Evolutionary conservation across 2,888 invertebrate species (phyloP), one percentile per base, ranked within the genome.

Genomic region (Alloplasta piceator): DNA sequence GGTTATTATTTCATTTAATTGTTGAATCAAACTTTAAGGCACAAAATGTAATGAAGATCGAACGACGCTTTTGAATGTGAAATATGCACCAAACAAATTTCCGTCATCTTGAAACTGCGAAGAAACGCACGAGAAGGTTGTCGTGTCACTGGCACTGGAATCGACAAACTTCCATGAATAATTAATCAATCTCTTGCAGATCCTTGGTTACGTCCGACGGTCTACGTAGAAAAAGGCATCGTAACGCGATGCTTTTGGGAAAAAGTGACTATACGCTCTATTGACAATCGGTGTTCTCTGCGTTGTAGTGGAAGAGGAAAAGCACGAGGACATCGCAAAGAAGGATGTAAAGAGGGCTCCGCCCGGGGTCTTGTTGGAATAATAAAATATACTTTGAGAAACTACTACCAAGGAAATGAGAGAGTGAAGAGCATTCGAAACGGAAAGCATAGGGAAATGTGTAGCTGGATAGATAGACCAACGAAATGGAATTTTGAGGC

Each of bases 361-460:
- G 52, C 39, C 60, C 66, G 38, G 16, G 60, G 38, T 67, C 67
- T 61, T 46, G 78, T 72, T 60, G 60, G 66, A 78, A 77, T 64
- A 60, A 41, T 64, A 78, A 71, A 72, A 68, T 36, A 67, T 75
- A 67, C 75, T 75, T 75, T 75, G 43, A 61, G 52, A 61, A 67
- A 66, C 74, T 66, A 61, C 36, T 61, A 50, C 43, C 39, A 50
- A 9, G 55, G 41, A 41, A 36, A 63, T 41, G 61, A 14, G 12
- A 38, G 71, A 48, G 36, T 9, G 56, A 56, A 56, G 36, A 48
- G 36, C 58, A 48, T 60, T 14, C 12, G 41, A 16, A 43, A 41
- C 10, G 14, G 14, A 63, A 38, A 55, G 55, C 48, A 9, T 46
- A 10, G 64, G n/a, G 43, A 75, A 75, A 52, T 9, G 50, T 48